These are phyloP conservation scores for Eupithecia subfuscata DNA, from an alignment of 2,888 invertebrate species.

Conservation along the genomic window DNA sequence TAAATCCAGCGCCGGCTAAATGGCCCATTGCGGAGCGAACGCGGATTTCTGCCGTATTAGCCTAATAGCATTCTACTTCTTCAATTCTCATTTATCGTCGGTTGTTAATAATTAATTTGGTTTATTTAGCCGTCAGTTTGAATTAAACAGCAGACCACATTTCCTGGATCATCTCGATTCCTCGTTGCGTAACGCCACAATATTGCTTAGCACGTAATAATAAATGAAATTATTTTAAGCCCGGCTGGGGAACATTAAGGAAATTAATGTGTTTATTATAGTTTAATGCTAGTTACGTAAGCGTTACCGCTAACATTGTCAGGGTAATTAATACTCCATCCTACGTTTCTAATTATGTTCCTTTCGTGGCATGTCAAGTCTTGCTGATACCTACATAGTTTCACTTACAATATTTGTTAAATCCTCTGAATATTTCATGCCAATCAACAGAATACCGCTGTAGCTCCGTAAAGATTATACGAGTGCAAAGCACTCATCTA, in stretches of 20 bases:
- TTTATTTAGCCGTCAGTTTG: constrained; percentile 28
- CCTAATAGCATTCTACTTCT: constrained; percentile 73
- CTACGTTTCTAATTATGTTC: constrained; percentile 3
- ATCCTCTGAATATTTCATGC: neutral
- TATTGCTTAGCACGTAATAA: constrained; percentile 35
- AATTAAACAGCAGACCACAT: constrained; percentile 30
- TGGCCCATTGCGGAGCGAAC: constrained; percentile 73
- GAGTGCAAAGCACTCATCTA: constrained; percentile 30
- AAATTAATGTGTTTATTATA: constrained; percentile 35
- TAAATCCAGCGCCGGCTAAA: constrained; percentile 73
- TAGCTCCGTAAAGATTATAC: neutral
- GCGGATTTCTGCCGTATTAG: constrained; percentile 75
- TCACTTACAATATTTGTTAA: neutral
- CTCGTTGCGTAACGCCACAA: constrained; percentile 31
- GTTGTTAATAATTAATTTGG: constrained; percentile 53
- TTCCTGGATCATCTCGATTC: constrained; percentile 35
- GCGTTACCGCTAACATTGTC: constrained; percentile 18
- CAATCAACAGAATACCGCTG: neutral
- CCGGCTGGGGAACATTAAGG: constrained; percentile 34
- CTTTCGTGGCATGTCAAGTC: constrained; percentile 5
- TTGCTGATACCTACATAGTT: neutral
- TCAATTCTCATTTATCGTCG: constrained; percentile 68
- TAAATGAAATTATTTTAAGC: constrained; percentile 35
- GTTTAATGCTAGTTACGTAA: constrained; percentile 13
- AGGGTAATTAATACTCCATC: constrained; percentile 10